Evolutionary conservation across 2,113 vertebrate genomes (phyloP).

Genomic region (Paedocypris sp.): DNA sequence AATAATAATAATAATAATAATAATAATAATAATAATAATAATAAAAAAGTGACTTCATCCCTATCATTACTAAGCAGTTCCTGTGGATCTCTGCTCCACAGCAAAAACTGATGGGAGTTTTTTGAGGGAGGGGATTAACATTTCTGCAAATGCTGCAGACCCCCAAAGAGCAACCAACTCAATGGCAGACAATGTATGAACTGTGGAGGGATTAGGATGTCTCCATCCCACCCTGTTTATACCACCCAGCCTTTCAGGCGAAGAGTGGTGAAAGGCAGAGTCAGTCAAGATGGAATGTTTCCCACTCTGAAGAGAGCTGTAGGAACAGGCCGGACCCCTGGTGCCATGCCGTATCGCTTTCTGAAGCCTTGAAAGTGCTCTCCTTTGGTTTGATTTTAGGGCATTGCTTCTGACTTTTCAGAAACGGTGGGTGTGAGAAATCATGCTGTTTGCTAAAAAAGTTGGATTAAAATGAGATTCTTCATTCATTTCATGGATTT

Average conservation of each 20-base stretch:
- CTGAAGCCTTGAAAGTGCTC: not conserved
- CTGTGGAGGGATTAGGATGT: constrained; percentile 57
- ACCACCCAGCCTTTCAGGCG: constrained; percentile 46
- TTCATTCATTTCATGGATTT: too few relatives aligned
- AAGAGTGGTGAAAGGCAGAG: constrained; percentile 37
- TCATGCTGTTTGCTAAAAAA: too few relatives aligned
- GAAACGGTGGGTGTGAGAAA: too few relatives aligned
- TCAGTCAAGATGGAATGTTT: constrained; percentile 13
- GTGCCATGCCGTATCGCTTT: not conserved
- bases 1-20: too few relatives aligned
- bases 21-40: too few relatives aligned
- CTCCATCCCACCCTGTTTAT: constrained; percentile 56
- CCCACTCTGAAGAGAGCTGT: constrained; percentile 6
- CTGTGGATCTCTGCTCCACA: constrained; percentile 30
- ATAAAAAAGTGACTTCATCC: not conserved
- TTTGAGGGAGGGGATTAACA: constrained; percentile 51
- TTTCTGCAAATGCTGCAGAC: constrained; percentile 61
- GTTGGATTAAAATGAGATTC: too few relatives aligned
- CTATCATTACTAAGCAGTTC: constrained; percentile 12
- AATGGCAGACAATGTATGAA: constrained; percentile 49
- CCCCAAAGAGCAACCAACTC: constrained; percentile 49
- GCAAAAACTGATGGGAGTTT: constrained; percentile 50
- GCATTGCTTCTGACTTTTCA: not conserved
- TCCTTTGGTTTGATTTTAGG: not conserved
- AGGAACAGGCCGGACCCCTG: not conserved